Evolutionary conservation across 2,888 invertebrate genomes (phyloP), one percentile per base, ranked within the genome.

Genomic region (Pocota personata): DNA sequence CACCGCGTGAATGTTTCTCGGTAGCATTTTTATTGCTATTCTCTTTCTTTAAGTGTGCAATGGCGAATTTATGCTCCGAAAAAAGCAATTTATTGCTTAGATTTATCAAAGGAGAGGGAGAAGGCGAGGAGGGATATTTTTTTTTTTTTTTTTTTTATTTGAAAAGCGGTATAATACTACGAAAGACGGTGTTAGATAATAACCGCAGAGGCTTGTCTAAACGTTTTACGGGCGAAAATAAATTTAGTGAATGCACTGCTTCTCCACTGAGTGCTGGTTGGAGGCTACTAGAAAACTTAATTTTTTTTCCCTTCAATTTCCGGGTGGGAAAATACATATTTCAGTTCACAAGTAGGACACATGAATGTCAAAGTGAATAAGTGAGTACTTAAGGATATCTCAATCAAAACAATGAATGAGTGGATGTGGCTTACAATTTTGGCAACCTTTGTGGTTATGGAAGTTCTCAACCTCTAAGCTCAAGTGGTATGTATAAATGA

Each of bases 11-110:
- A 43, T 32, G 46, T 35, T 60, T 19, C 32, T 75, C 83, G 50
- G 27, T 58, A 46, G 64, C 19, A 48, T 60, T 77, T 77, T 83
- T 78, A 77, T 73, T 73, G 55, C 78, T 57, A 71, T 69, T 69
- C 43, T 55, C 16, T 60, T 48, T 32, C 35, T 30, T 46, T 40
- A 32, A 27, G 40, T 32, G 19, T 6, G 21, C 55, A 71, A 43
- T 75, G 46, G 55, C 16, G 62, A 57, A 71, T 69, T 66, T 76
- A 75, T 40, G 24, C 19, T 52, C 32, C 16, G 8, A 66, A 69
- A 52, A 64, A 40, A 64, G 55, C 71, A 75, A 84, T 84, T 88
- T 88, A 88, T 88, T 76, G 88, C 88, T 76, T 72, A 79, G 79
- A 86, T 88, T 76, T 80, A 84, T 82, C 87, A 88, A 82, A 71